These are phyloP conservation scores for Pyrocephalus nanus DNA, from an alignment of 2,797 vertebrate genomes.

Conservation along the genomic window DNA sequence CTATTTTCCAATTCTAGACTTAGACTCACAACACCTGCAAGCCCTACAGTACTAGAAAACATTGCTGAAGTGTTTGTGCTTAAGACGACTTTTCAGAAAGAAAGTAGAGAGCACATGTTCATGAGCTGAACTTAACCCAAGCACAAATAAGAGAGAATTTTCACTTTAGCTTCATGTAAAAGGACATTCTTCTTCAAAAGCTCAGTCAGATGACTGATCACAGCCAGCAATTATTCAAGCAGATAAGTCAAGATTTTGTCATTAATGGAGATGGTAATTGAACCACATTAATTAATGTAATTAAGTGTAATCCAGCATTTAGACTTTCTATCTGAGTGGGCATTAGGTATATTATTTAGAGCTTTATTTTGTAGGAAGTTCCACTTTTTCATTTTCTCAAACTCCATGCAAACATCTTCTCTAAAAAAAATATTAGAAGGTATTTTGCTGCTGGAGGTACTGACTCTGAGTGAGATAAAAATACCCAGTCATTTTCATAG, in stretches of 20 bases:
- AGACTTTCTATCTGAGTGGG: not conserved
- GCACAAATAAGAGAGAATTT: not conserved
- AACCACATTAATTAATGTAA: slow-evolving; percentile 1
- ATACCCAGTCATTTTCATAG: not conserved
- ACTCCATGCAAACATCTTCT: not conserved
- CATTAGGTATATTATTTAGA: not conserved
- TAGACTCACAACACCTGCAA: not conserved
- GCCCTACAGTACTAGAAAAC: not conserved
- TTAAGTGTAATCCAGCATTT: slow-evolving; percentile 8
- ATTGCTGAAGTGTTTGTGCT: not conserved
- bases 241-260: not conserved
- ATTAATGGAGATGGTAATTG: not conserved
- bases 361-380: not conserved
- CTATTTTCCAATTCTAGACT: not conserved
- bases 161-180: not conserved
- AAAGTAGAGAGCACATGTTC: not conserved
- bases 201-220: not conserved
- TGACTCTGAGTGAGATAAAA: not conserved
- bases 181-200: not conserved
- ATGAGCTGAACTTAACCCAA: not conserved
- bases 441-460: not conserved
- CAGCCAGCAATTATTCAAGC: not conserved
- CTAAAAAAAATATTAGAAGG: not conserved
- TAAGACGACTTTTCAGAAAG: not conserved
- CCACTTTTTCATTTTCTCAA: not conserved